phyloP scores from a whole-genome alignment of 1,140 invertebrate species.

The Pogonomyrmex californicus region DNA sequence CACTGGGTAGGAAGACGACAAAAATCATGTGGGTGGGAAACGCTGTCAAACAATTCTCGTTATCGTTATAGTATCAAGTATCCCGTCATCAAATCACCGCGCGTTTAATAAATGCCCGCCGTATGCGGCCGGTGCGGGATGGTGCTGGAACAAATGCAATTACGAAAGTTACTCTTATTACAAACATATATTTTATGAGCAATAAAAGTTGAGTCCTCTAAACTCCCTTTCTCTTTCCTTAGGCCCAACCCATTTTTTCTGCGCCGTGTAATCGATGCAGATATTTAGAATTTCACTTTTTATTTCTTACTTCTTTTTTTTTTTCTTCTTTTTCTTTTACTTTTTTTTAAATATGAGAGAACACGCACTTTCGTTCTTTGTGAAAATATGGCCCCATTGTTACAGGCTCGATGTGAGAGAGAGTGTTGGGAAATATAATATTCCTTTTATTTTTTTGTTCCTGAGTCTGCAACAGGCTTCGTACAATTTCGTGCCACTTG shows the following conservation, averaged over 20 bases:
- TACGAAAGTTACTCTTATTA: conserved; percentile 82
- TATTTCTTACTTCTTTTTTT: conserved; percentile 49
- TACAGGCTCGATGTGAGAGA: conserved; percentile 83
- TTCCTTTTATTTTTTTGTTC: conserved; percentile 76
- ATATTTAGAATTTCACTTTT: conserved; percentile 86
- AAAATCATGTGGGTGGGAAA: conserved; percentile 79
- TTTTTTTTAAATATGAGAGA: conserved; percentile 72
- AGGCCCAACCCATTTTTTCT: conserved; percentile 72
- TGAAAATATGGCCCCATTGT: conserved; percentile 86
- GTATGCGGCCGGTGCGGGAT: conserved; percentile 32
- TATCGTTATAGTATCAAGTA: conserved; percentile 58
- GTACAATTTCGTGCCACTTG: conserved; percentile 62
- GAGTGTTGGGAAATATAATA: conserved; percentile 63
- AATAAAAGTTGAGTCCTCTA: conserved; percentile 83
- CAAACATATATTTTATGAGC: conserved; percentile 80
- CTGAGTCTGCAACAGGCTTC: conserved; percentile 84
- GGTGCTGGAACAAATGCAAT: conserved; percentile 74
- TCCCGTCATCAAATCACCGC: conserved; percentile 63
- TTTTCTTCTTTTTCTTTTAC: conserved; percentile 30
- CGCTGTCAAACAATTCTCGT: conserved; percentile 68
- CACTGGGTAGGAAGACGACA: conserved; percentile 82
- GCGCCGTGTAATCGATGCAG: conserved; percentile 77
- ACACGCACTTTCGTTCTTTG: conserved; percentile 74
- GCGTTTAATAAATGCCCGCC: conserved; percentile 72
- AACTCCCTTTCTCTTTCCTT: conserved; percentile 65